phyloP scores from a whole-genome alignment of 2,113 vertebrate genomes.

The Rhadina sibilatrix region DNA sequence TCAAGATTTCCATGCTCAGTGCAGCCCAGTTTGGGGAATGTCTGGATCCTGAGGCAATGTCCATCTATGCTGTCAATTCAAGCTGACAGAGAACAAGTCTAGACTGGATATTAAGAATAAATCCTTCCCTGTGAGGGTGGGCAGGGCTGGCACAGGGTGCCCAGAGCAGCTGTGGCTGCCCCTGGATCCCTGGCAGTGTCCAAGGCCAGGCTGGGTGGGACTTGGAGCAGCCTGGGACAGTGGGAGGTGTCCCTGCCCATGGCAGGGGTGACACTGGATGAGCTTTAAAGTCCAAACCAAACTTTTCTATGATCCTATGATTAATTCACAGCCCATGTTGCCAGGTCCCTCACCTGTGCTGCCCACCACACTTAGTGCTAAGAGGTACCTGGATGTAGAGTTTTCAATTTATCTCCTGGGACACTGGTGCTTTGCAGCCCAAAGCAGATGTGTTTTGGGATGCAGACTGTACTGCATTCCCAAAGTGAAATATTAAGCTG shows the following conservation, averaged over 20 bases:
- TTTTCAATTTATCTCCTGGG: neutral
- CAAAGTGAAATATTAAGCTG: neutral
- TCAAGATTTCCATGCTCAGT: neutral
- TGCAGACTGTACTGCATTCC: neutral
- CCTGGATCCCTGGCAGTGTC: neutral
- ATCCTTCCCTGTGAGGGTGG: fast-evolving
- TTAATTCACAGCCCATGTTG: fast-evolving
- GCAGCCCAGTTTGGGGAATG: neutral
- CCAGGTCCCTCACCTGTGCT: neutral
- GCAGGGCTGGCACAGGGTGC: neutral
- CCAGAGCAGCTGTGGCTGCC: neutral
- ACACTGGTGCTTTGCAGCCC: neutral
- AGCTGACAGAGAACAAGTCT: neutral
- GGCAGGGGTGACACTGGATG: neutral
- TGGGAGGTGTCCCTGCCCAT: neutral
- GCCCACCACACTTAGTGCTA: neutral
- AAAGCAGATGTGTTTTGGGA: neutral
- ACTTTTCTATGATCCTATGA: fast-evolving
- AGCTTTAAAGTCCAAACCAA: fast-evolving
- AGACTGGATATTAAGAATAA: neutral
- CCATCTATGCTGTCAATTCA: neutral
- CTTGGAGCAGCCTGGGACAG: fast-evolving
- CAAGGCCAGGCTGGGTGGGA: fast-evolving
- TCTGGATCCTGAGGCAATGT: neutral
- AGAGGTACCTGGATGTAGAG: neutral